Evolutionary conservation across 2,797 vertebrate genomes (phyloP).

Genomic region (Rhodeus uyekii): DNA sequence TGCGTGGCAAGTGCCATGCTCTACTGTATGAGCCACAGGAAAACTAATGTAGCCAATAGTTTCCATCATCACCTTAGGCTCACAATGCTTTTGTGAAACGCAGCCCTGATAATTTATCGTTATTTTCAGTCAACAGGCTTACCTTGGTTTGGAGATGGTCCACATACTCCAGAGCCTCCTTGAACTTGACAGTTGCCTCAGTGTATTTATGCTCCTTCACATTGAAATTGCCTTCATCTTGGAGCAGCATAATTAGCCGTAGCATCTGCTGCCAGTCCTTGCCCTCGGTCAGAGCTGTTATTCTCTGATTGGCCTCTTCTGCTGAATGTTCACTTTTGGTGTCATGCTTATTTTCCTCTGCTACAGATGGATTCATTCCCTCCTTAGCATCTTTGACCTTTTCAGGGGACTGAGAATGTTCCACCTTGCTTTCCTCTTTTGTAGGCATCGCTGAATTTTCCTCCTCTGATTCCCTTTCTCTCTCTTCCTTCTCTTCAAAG

Average conservation of each 20-base stretch:
- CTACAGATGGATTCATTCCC: slow-evolving; percentile 31
- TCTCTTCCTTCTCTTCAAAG: slow-evolving; percentile 63
- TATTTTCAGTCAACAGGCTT: slow-evolving; percentile 30
- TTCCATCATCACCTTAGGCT: neutral
- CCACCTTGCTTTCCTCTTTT: neutral
- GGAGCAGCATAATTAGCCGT: slow-evolving; percentile 74
- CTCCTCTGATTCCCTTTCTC: slow-evolving; percentile 42
- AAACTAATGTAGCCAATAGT: neutral
- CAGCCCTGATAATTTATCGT: neutral
- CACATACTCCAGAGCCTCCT: slow-evolving; percentile 74
- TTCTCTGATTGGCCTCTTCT: slow-evolving; percentile 9
- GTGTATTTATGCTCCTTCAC: slow-evolving; percentile 68
- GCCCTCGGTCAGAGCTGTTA: slow-evolving; percentile 49
- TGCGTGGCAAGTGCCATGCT: too few species aligned
- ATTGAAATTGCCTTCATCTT: slow-evolving; percentile 77
- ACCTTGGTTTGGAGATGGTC: slow-evolving; percentile 74
- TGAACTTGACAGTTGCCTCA: slow-evolving; percentile 73
- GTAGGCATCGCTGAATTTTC: neutral
- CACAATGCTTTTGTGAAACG: neutral
- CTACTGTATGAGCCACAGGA: too few species aligned
- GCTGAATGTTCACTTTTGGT: slow-evolving; percentile 36
- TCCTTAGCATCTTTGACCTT: neutral
- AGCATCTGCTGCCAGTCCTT: slow-evolving; percentile 82
- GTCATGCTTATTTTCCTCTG: slow-evolving; percentile 5
- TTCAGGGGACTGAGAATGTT: slow-evolving; percentile 23